A percentile compares a stretch with the other conserved stretches of the same genome.
These are phyloP conservation scores for Orius insidiosus DNA, from an alignment of 1,140 invertebrate genomes.

Conservation along the genomic window DNA sequence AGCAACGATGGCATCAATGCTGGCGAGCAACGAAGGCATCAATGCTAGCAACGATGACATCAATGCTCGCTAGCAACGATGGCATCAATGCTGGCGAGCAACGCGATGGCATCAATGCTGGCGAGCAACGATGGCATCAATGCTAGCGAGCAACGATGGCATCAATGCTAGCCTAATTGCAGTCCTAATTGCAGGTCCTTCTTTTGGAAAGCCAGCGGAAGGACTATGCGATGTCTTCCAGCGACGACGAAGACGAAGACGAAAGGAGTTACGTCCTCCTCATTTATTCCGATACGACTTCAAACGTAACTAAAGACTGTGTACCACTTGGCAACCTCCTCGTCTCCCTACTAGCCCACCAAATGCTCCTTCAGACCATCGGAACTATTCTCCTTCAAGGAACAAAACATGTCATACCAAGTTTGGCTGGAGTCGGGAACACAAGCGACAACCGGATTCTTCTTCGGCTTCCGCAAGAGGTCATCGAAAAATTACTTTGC, in stretches of 20 bases:
- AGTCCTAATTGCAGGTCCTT: slow-evolving; percentile 50
- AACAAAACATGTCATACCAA: slow-evolving; percentile 31
- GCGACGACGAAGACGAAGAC: slow-evolving; percentile 25
- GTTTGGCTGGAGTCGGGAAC: slow-evolving; percentile 27
- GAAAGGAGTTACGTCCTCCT: slow-evolving; percentile 80
- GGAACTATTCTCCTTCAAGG: slow-evolving; percentile 65
- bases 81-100: too few relatives aligned
- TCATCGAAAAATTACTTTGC: slow-evolving; percentile 51
- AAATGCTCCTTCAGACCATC: slow-evolving; percentile 78
- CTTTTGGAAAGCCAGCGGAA: slow-evolving; percentile 41
- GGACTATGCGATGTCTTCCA: slow-evolving; percentile 23
- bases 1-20: too few relatives aligned
- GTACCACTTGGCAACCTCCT: slow-evolving; percentile 74
- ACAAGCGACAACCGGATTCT: slow-evolving; percentile 4
- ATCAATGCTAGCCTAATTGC: too few relatives aligned
- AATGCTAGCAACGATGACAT: too few relatives aligned
- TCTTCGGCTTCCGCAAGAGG: slow-evolving; percentile 20
- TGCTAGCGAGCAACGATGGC: too few relatives aligned
- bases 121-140: too few relatives aligned
- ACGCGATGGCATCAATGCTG: too few relatives aligned
- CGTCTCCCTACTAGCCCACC: slow-evolving; percentile 74
- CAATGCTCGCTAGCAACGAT: too few relatives aligned
- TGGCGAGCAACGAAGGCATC: too few relatives aligned
- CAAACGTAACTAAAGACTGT: slow-evolving; percentile 40
- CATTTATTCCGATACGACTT: slow-evolving; percentile 61